These are phyloP conservation scores for Choristoneura rosaceana DNA, from an alignment of 2,888 invertebrate genomes.

Conservation along the genomic window DNA sequence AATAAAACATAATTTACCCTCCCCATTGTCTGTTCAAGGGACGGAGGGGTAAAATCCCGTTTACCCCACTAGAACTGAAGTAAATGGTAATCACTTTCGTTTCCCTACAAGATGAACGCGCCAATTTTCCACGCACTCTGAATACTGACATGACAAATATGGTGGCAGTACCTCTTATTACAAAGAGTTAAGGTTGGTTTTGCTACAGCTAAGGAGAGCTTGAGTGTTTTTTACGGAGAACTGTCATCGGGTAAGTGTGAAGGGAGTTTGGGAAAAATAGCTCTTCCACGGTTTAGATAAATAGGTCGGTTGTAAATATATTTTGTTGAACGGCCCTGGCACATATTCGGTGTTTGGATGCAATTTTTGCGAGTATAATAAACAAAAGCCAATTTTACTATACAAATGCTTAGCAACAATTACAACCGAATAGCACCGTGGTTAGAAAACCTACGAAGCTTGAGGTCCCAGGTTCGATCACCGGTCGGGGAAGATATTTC, in stretches of 20 bases:
- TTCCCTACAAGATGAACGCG: conserved; percentile 20
- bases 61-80: not conserved
- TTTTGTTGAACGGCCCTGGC: not conserved
- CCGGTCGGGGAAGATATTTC: too few relatives aligned
- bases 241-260: conserved; percentile 31
- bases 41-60: not conserved
- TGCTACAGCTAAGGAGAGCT: not conserved
- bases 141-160: conserved; percentile 17
- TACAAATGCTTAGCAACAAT: too few relatives aligned
- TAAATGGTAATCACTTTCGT: conserved; percentile 33
- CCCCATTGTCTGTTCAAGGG: not conserved
- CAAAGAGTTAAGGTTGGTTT: conserved; percentile 6
- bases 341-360: not conserved
- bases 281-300: conserved; percentile 19
- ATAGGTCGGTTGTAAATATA: conserved; percentile 9
- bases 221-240: conserved; percentile 4
- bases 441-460: too few relatives aligned
- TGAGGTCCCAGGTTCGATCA: too few relatives aligned
- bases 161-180: not conserved
- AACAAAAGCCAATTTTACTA: not conserved
- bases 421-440: too few relatives aligned
- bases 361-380: not conserved
- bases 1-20: not conserved
- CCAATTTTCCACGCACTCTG: conserved; percentile 28
- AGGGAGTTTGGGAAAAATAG: conserved; percentile 29